These are phyloP conservation scores for Pseudochaenichthys georgianus DNA, from an alignment of 2,797 vertebrate species.

Conservation along the genomic window DNA sequence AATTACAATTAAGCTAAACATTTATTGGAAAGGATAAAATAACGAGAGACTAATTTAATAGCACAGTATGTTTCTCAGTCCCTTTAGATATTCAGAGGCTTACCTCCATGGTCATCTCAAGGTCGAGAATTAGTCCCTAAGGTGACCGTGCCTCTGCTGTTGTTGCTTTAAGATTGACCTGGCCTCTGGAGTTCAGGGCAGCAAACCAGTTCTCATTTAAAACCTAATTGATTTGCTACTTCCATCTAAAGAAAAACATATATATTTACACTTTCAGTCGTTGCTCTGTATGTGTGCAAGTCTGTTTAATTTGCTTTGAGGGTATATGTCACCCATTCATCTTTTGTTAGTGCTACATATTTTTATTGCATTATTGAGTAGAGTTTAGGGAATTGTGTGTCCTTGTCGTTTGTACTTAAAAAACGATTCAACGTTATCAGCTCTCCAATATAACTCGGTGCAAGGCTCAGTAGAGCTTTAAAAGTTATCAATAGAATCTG, in stretches of 20 bases:
- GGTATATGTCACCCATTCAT: no score
- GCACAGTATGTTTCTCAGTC: neutral
- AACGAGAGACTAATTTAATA: no score
- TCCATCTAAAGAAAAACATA: neutral
- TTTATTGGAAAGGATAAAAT: no score
- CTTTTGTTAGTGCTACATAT: no score
- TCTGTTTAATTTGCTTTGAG: no score
- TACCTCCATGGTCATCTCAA: neutral
- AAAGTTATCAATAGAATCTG: neutral
- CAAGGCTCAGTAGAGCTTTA: neutral
- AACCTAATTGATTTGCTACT: neutral
- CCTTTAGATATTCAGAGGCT: neutral
- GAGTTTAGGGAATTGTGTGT: no score
- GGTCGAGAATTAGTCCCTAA: neutral
- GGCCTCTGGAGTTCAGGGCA: neutral
- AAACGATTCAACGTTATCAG: neutral
- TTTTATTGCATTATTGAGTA: no score
- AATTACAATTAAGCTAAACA: no score
- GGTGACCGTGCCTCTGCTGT: neutral
- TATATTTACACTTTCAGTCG: neutral
- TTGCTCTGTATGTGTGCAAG: no score
- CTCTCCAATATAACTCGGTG: neutral
- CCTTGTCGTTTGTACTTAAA: no score
- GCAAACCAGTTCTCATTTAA: neutral
- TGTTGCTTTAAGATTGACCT: neutral